Base-by-base conservation (phyloP, 2,113 vertebrate species). In the Gopherus flavomarginatus region DNA sequence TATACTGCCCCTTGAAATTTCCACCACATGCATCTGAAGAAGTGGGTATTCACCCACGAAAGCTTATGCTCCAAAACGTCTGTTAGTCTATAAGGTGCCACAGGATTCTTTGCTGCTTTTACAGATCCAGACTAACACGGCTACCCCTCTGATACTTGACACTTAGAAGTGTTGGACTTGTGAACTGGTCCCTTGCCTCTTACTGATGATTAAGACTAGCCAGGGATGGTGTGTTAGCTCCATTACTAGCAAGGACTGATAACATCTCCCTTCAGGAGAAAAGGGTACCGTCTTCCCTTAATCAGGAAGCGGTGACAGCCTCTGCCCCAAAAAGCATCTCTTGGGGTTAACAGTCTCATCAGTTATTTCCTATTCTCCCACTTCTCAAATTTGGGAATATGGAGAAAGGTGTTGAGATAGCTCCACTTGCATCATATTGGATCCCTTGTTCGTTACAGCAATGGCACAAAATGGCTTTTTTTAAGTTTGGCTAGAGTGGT, bases 361-460 rank as follows among this genome's bases (percentile, higher is more conserved):
- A 47, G 26, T 16, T 80, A 77, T 54, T 31, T 13, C 59, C 11
- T 10, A 0, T 69, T 93, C 80, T 59, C 12, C 81, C 3, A 2
- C 29, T 5, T 79, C 72, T 82, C 44, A 1, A 6, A 0, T 75
- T 42, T 84, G 54, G 0, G 0, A 27, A 5, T 11, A 4, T 31
- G 52, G 52, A 65, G 81, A 79, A 56, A 12, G 12, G 5, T 17
- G 6, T 21, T 75, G 50, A 44, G 31, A 81, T 69, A 90, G 1
- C 22, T 42, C 3, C 8, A 62, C 19, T 83, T 65, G 10, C 2
- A 83, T 62, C 35, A 31, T 35, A 17, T 14, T 24, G 83, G 57
- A 22, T 35, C 83, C 47, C 47, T n/a, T 31, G 13, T 6, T n/a
- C 8, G 11, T 26, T 26, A 8, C 83, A 85, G 47, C 31, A 53